Evolutionary conservation across 2,888 invertebrate species (phyloP).

Genomic region (Harpalus rubripes): DNA sequence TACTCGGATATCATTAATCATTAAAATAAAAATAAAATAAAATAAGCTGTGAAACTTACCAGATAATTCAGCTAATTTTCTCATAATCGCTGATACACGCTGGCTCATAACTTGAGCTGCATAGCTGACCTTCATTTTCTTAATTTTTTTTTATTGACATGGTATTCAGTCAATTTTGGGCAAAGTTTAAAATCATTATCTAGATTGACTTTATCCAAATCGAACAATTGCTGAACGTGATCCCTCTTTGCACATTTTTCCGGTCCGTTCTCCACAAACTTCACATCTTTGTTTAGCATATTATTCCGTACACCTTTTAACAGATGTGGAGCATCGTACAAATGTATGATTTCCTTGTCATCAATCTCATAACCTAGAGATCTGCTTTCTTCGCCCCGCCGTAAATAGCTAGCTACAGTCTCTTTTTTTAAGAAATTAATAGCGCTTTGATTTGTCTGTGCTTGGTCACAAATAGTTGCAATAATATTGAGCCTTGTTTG

Average conservation of each 20-base stretch:
- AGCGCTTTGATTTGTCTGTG: slow-evolving; percentile 10
- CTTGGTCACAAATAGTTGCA: slow-evolving; percentile 34
- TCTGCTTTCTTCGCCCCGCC: not conserved
- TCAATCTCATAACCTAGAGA: slow-evolving; percentile 10
- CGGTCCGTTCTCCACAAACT: not conserved
- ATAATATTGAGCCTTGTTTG: slow-evolving; percentile 8
- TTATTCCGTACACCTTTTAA: slow-evolving; percentile 55
- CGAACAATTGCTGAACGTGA: slow-evolving; percentile 12
- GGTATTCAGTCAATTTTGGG: slow-evolving; percentile 25
- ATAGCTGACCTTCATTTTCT: slow-evolving; percentile 37
- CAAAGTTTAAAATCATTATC: slow-evolving; percentile 21
- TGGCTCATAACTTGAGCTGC: slow-evolving; percentile 47
- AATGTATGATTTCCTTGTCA: slow-evolving; percentile 15
- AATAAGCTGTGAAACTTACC: not conserved
- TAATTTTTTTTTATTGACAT: slow-evolving; percentile 13
- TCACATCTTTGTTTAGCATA: slow-evolving; percentile 1
- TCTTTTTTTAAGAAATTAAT: slow-evolving; percentile 28
- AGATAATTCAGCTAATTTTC: slow-evolving; percentile 35
- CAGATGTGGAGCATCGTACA: slow-evolving; percentile 42
- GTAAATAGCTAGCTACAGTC: not conserved
- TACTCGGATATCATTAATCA: not conserved
- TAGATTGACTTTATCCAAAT: slow-evolving; percentile 3
- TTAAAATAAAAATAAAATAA: not conserved
- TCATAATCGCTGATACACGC: slow-evolving; percentile 26
- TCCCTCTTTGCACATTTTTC: slow-evolving; percentile 7